Conservation (phyloP, 2,797 vertebrate species). For the Todus mexicanus region DNA sequence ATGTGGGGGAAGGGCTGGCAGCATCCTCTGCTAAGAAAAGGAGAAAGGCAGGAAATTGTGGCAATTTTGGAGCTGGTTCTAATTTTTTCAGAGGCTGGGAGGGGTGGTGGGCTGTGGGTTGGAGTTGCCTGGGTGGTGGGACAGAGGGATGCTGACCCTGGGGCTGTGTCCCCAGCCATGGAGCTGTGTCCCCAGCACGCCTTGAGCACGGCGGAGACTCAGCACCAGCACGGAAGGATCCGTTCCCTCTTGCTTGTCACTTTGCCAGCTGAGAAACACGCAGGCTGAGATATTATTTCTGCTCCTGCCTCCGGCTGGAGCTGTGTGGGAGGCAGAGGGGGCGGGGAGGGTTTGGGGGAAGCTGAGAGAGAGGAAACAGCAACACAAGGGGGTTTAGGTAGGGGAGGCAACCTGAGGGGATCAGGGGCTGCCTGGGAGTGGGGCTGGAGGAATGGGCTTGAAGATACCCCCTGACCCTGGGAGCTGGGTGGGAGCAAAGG, state of each 20-base stretch:
- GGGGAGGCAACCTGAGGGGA: background rate
- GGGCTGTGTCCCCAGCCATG: background rate
- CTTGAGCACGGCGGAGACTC: background rate
- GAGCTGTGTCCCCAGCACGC: background rate
- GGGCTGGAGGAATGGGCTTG: background rate
- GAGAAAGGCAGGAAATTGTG: background rate
- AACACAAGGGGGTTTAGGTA: too few relatives aligned
- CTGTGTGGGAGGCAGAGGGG: background rate
- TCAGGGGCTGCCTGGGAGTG: background rate
- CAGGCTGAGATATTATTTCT: background rate
- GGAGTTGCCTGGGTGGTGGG: background rate
- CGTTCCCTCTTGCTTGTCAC: background rate
- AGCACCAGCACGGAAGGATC: background rate
- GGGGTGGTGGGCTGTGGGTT: background rate
- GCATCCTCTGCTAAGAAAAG: background rate
- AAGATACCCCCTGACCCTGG: background rate
- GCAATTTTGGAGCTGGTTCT: background rate
- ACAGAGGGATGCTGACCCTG: background rate
- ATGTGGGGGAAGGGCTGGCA: background rate
- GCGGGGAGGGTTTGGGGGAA: background rate
- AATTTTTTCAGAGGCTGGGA: background rate
- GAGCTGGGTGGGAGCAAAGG: background rate
- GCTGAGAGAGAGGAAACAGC: background rate
- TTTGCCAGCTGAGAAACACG: background rate
- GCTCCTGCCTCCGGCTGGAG: background rate